phyloP scores from a whole-genome alignment of 2,113 vertebrate genomes.

The Anhinga rufa region DNA sequence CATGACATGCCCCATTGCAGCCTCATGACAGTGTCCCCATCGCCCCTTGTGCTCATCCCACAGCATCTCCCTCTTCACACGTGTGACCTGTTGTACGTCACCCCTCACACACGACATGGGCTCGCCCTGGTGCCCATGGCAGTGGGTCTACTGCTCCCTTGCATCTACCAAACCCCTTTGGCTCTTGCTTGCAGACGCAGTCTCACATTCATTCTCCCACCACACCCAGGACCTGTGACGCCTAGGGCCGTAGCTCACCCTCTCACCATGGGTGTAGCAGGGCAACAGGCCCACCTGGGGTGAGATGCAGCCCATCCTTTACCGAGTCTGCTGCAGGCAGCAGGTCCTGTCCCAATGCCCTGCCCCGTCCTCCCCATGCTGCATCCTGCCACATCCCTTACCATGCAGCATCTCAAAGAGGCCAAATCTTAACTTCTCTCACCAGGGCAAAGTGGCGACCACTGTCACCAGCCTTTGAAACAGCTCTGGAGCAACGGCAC shows the following conservation, averaged over 20 bases:
- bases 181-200: fast-evolving
- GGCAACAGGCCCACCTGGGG: fast-evolving
- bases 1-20: fast-evolving
- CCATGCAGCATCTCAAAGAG: neutral
- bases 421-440: neutral
- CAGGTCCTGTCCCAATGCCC: neutral
- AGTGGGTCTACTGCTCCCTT: neutral
- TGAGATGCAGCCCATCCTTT: neutral
- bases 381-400: neutral
- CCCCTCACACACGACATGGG: fast-evolving
- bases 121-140: fast-evolving
- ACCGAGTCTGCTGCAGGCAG: neutral
- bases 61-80: neutral
- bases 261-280: neutral
- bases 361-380: fast-evolving
- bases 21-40: neutral
- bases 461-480: neutral
- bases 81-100: fast-evolving
- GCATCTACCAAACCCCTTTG: neutral
- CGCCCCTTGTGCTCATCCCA: fast-evolving
- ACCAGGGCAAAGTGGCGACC: neutral
- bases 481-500: neutral
- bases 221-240: fast-evolving
- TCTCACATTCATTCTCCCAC: fast-evolving
- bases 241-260: neutral